Conservation (phyloP, 2,797 vertebrate species). For the Gadopsis marmoratus region DNA sequence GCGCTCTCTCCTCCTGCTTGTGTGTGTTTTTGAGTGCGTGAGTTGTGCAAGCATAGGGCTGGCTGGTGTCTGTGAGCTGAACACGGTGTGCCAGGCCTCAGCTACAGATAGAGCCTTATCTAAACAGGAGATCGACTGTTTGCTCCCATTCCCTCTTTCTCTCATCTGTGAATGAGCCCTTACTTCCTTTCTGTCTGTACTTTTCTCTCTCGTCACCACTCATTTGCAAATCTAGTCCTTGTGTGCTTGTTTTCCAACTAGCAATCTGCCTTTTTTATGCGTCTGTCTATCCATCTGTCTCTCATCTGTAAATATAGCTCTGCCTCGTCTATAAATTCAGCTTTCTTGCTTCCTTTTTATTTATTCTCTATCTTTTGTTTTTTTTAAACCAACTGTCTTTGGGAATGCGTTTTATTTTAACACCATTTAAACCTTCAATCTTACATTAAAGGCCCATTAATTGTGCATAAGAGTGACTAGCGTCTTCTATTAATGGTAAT, state of each 20-base stretch:
- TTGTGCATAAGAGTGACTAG: background rate
- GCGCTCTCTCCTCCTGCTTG: slow-evolving; percentile 56
- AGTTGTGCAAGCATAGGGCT: slow-evolving; percentile 70
- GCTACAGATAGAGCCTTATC: slow-evolving; percentile 66
- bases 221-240: slow-evolving; percentile 19
- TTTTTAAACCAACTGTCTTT: background rate
- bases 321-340: background rate
- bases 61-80: slow-evolving; percentile 59
- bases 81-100: slow-evolving; percentile 65
- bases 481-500: background rate
- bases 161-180: slow-evolving; percentile 31
- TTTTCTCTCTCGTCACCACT: slow-evolving; percentile 9
- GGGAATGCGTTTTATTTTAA: background rate
- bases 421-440: background rate
- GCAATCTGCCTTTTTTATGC: slow-evolving; percentile 7
- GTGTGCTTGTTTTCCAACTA: slow-evolving; percentile 3
- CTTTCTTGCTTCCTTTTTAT: background rate
- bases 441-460: background rate
- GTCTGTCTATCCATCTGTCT: background rate
- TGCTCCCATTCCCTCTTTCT: slow-evolving; percentile 49
- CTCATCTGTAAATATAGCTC: slow-evolving; percentile 9
- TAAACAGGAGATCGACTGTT: slow-evolving; percentile 66
- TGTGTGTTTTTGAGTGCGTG: slow-evolving; percentile 50
- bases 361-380: background rate
- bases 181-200: slow-evolving; percentile 14